A percentile compares a stretch with the other conserved stretches of the same genome.
phyloP scores from a whole-genome alignment of 1,140 invertebrate genomes.

The Drosophila pseudoananassae region DNA sequence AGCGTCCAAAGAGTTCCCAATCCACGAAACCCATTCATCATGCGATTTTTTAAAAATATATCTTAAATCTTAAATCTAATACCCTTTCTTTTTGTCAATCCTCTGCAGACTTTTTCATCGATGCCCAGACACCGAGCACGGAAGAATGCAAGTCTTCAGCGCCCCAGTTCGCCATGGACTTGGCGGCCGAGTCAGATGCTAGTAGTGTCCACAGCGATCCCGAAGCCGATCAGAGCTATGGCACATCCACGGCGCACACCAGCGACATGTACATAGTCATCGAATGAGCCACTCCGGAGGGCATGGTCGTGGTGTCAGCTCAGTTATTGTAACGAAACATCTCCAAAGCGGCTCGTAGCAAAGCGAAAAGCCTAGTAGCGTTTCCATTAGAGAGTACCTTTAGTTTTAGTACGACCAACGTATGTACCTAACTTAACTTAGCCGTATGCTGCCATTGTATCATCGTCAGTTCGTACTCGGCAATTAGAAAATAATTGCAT shows the following conservation, averaged over 20 bases:
- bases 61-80: background rate
- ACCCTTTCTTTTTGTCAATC: background rate
- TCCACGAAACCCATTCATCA: conserved; percentile 10
- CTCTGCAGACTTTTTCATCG: conserved; percentile 65
- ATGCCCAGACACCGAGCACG: conserved; percentile 52
- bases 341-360: conserved; percentile 69
- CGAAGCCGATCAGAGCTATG: conserved; percentile 62
- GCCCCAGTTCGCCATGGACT: conserved; percentile 11
- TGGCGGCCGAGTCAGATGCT: conserved; percentile 39
- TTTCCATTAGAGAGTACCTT: conserved; percentile 27
- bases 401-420: conserved; percentile 49
- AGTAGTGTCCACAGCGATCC: conserved; percentile 58
- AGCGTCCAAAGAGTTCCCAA: background rate
- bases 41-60: background rate
- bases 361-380: conserved; percentile 51
- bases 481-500: conserved; percentile 51
- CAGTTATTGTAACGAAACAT: conserved; percentile 43
- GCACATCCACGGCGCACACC: conserved; percentile 19
- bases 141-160: conserved; percentile 3
- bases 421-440: conserved; percentile 66
- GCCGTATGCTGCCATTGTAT: conserved; percentile 39
- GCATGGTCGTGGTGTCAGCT: conserved; percentile 16
- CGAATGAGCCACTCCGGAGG: background rate
- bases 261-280: conserved; percentile 54
- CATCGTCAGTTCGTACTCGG: conserved; percentile 41